Evolutionary conservation across 1,140 invertebrate species (phyloP).

Genomic region (Dendroctonus ponderosae): DNA sequence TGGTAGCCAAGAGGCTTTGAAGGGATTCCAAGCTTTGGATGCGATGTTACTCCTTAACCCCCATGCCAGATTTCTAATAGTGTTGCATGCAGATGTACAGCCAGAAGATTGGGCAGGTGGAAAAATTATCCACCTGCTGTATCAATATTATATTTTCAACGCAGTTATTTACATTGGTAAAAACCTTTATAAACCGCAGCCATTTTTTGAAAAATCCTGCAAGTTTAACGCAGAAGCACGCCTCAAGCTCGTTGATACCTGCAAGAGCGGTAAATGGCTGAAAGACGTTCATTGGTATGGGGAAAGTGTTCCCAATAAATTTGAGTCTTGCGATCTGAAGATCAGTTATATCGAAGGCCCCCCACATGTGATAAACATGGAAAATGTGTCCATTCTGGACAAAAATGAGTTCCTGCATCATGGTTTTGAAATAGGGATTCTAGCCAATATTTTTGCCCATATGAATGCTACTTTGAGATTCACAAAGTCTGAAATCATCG

Average conservation of each 20-base stretch:
- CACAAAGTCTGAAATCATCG: constrained; percentile 4
- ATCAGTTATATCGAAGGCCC: constrained; percentile 35
- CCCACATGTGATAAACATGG: constrained; percentile 34
- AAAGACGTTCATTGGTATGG: constrained; percentile 13
- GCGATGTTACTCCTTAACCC: constrained; percentile 34
- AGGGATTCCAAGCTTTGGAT: constrained; percentile 16
- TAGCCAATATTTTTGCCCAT: constrained; percentile 22
- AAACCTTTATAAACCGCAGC: constrained; percentile 40
- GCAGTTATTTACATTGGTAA: constrained; percentile 27
- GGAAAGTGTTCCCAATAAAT: constrained; percentile 37
- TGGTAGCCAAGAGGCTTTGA: constrained; percentile 9
- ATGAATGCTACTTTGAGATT: constrained; percentile 24
- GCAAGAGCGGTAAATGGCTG: constrained; percentile 12
- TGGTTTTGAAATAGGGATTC: constrained; percentile 21
- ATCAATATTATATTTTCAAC: constrained; percentile 31
- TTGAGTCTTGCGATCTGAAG: constrained; percentile 37
- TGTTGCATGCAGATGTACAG: constrained; percentile 29
- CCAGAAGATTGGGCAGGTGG: constrained; percentile 8
- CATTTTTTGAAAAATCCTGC: constrained; percentile 36
- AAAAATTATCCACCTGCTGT: constrained; percentile 30
- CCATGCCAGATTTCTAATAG: constrained; percentile 39
- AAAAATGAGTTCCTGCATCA: constrained; percentile 9
- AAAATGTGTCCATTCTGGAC: background rate
- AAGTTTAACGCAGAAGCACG: constrained; percentile 21
- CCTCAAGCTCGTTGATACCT: constrained; percentile 18